A percentile compares a stretch with the other conserved stretches of the same genome.
Evolutionary conservation across 2,888 invertebrate genomes (phyloP).

Genomic region (Heliconius erato): DNA sequence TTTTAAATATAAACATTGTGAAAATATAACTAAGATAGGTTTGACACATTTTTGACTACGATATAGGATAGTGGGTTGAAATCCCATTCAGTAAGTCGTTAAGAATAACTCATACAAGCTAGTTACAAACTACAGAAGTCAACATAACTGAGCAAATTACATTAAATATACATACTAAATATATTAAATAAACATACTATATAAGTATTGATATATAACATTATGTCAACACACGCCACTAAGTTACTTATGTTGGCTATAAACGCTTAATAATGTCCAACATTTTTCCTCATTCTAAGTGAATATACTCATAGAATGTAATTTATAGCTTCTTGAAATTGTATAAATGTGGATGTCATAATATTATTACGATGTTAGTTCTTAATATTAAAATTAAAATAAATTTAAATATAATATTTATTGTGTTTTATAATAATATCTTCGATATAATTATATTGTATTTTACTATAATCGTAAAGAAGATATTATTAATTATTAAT

Average conservation of each 20-base stretch:
- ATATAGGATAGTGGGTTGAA: too few relatives aligned
- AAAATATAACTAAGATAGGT: too few relatives aligned
- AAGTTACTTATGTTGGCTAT: conserved; percentile 12
- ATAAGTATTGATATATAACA: neutral
- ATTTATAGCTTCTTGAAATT: neutral
- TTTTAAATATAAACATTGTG: too few relatives aligned
- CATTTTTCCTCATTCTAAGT: conserved; percentile 17
- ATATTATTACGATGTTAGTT: neutral
- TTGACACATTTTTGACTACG: too few relatives aligned
- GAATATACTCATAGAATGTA: neutral
- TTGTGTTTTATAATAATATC: too few relatives aligned
- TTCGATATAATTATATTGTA: neutral
- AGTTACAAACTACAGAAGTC: neutral
- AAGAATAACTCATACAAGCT: neutral
- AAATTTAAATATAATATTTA: too few relatives aligned
- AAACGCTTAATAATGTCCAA: neutral
- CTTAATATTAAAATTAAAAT: too few relatives aligned
- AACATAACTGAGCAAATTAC: too few relatives aligned
- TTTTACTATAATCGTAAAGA: neutral
- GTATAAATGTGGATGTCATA: neutral
- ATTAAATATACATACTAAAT: too few relatives aligned
- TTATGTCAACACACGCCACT: neutral
- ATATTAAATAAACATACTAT: too few relatives aligned
- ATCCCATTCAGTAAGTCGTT: neutral
- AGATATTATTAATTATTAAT: neutral